Conservation (phyloP, 2,888 invertebrate genomes). For the Calliopum simillimum region DNA sequence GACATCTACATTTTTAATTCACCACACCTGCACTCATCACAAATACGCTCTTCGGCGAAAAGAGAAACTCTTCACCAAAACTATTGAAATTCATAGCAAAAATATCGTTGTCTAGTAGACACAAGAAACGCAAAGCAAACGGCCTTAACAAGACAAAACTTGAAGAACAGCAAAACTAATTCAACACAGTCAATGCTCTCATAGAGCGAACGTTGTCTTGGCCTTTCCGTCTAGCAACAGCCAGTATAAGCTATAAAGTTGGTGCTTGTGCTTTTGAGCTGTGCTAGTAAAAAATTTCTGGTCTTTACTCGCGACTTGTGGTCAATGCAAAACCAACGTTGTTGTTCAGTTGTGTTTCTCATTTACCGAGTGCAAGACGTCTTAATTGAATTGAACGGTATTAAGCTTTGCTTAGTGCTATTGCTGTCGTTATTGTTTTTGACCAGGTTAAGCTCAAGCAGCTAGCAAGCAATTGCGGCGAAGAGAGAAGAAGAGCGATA, state of each 20-base stretch:
- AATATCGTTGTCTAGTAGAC: not conserved
- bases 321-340: not conserved
- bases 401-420: no score
- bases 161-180: conserved; percentile 16
- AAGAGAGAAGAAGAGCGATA: not conserved
- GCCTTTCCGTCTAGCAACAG: no score
- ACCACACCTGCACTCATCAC: no score
- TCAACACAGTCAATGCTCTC: conserved; percentile 1
- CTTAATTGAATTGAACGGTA: not conserved
- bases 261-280: not conserved
- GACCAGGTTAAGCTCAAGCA: no score
- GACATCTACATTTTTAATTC: no score
- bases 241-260: not conserved
- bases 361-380: conserved; percentile 16
- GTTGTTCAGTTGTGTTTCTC: conserved; percentile 21
- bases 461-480: not conserved
- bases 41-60: no score
- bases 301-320: conserved; percentile 6
- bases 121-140: not conserved
- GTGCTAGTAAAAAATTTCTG: not conserved
- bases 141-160: conserved; percentile 13
- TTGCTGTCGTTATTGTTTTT: no score
- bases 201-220: not conserved
- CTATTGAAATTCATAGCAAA: not conserved
- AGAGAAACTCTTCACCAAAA: no score